Evolutionary conservation across 2,797 vertebrate species (phyloP).

Genomic region (Sphaeramia orbicularis): DNA sequence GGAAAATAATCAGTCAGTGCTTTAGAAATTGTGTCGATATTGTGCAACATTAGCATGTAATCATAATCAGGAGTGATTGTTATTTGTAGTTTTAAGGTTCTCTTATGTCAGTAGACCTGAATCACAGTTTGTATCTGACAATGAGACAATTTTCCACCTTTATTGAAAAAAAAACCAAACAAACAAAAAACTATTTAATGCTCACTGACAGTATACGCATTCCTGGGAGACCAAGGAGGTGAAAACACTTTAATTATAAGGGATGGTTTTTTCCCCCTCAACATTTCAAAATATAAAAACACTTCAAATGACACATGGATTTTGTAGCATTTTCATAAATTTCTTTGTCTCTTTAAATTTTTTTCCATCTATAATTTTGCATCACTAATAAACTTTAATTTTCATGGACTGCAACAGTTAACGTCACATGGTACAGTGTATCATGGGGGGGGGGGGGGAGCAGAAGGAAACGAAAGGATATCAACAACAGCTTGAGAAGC

Average conservation of each 20-base stretch:
- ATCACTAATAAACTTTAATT: constrained; percentile 41
- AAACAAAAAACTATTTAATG: not conserved
- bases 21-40: too few relatives aligned
- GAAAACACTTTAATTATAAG: constrained; percentile 40
- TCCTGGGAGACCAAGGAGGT: constrained; percentile 19
- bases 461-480: not conserved
- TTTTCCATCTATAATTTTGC: constrained; percentile 14
- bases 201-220: not conserved
- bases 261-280: constrained; percentile 28
- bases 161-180: too few relatives aligned
- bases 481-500: constrained; percentile 13
- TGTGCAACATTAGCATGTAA: too few relatives aligned
- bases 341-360: constrained; percentile 2
- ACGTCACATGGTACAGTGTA: constrained; percentile 34
- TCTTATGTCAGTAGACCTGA: not conserved
- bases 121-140: not conserved
- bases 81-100: not conserved
- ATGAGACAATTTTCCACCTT: not conserved
- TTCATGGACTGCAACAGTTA: constrained; percentile 15
- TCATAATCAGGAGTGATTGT: too few relatives aligned
- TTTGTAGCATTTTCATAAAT: constrained; percentile 31
- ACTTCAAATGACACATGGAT: constrained; percentile 1
- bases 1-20: too few relatives aligned
- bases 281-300: constrained; percentile 15
- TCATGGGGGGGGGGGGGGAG: not conserved